Conservation (phyloP, 1,140 invertebrate genomes). For the Drosophila nasuta region DNA sequence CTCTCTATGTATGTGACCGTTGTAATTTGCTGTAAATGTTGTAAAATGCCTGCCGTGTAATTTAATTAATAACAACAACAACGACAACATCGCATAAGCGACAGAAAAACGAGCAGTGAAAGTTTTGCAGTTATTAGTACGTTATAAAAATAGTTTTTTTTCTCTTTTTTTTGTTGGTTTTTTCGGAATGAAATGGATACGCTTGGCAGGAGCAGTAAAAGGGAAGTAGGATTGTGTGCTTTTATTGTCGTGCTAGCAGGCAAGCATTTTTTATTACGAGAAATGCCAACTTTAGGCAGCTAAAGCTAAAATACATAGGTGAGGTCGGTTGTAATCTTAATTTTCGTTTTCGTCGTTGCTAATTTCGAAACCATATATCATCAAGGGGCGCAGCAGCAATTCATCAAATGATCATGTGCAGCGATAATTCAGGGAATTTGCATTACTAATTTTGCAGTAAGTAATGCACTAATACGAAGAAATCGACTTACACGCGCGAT, state of each 20-base stretch:
- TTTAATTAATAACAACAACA: slow-evolving; percentile 78
- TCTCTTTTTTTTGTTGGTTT: not conserved
- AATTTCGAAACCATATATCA: slow-evolving; percentile 48
- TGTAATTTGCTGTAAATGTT: slow-evolving; percentile 83
- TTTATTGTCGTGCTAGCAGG: slow-evolving; percentile 68
- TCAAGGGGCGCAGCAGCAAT: slow-evolving; percentile 29
- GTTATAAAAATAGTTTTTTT: slow-evolving; percentile 72
- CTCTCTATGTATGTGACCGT: slow-evolving; percentile 50
- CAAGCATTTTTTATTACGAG: slow-evolving; percentile 54
- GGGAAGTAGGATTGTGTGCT: slow-evolving; percentile 25
- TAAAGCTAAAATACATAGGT: slow-evolving; percentile 23
- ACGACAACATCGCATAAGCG: slow-evolving; percentile 38
- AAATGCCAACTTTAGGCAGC: slow-evolving; percentile 48
- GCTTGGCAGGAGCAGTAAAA: not conserved
- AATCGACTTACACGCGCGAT: not conserved
- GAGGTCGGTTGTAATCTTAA: slow-evolving; percentile 34
- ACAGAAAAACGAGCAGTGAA: slow-evolving; percentile 76
- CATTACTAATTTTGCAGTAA: slow-evolving; percentile 5
- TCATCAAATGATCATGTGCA: slow-evolving; percentile 32
- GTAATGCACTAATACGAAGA: not conserved
- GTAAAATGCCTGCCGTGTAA: slow-evolving; percentile 81
- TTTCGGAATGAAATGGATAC: slow-evolving; percentile 31
- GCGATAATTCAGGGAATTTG: slow-evolving; percentile 5
- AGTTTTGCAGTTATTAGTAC: slow-evolving; percentile 82
- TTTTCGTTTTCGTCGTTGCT: slow-evolving; percentile 25